Conservation (phyloP, 2,113 vertebrate species). For the Chrysochloris asiatica region DNA sequence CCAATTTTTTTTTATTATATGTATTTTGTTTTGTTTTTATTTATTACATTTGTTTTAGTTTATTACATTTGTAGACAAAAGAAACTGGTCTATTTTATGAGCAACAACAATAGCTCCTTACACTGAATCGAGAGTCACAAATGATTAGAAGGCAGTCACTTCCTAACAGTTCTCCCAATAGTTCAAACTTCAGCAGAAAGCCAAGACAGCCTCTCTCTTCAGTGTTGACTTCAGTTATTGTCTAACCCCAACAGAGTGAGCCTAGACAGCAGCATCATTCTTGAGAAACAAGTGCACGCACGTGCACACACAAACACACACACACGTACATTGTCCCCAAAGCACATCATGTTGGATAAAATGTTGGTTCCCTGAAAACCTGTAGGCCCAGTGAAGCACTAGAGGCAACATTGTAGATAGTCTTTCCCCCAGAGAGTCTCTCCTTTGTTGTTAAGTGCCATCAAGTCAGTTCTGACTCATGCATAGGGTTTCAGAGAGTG, state of each 20-base stretch:
- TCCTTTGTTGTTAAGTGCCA: too few relatives aligned
- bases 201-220: not conserved
- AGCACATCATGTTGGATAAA: not conserved
- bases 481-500: too few relatives aligned
- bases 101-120: not conserved
- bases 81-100: not conserved
- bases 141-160: not conserved
- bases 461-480: too few relatives aligned
- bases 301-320: not conserved
- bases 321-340: not conserved
- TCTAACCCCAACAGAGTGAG: not conserved
- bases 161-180: not conserved
- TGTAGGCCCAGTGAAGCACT: not conserved
- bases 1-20: slow-evolving; percentile 20
- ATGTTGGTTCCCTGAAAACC: not conserved
- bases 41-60: too few relatives aligned
- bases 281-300: not conserved
- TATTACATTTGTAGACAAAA: not conserved
- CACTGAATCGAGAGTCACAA: not conserved
- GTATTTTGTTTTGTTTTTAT: slow-evolving; percentile 31
- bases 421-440: too few relatives aligned
- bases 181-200: not conserved
- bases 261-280: not conserved
- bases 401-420: accelerated
- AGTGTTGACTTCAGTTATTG: not conserved